phyloP scores from a whole-genome alignment of 2,113 vertebrate genomes.

The Austrofundulus limnaeus region DNA sequence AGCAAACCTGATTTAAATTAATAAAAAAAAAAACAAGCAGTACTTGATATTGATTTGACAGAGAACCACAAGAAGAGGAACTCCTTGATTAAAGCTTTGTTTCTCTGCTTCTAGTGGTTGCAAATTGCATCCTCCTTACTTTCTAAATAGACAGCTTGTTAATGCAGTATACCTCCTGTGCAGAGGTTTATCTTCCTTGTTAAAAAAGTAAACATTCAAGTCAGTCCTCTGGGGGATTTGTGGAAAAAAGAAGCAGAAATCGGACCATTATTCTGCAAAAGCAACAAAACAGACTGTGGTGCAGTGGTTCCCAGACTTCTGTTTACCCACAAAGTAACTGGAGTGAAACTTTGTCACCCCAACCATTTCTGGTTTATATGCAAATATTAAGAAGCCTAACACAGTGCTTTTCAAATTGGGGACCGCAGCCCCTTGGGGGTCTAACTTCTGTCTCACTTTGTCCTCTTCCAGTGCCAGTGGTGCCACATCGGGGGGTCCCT shows the following conservation, averaged over 20 bases:
- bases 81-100: constrained; percentile 50
- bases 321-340: too few species aligned
- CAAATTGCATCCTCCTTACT: constrained; percentile 19
- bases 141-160: constrained; percentile 13
- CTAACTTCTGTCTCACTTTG: background rate
- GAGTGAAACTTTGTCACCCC: too few species aligned
- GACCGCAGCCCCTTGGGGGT: too few species aligned
- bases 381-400: too few species aligned
- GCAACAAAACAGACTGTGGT: background rate
- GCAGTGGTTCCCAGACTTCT: too few species aligned
- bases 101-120: constrained; percentile 7
- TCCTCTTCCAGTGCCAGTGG: constrained; percentile 84
- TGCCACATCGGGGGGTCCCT: constrained; percentile 84
- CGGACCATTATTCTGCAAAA: background rate
- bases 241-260: constrained; percentile 13
- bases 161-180: background rate
- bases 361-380: too few species aligned
- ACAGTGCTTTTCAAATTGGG: too few species aligned
- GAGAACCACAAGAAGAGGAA: constrained; percentile 27
- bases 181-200: constrained; percentile 24
- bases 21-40: constrained; percentile 35
- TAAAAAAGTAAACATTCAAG: constrained; percentile 10
- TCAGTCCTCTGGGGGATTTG: constrained; percentile 9
- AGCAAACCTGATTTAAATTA: constrained; percentile 21
- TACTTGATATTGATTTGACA: constrained; percentile 14